Base-by-base conservation (phyloP, 1,140 invertebrate genomes). In the Lepeophtheirus salmonis region DNA sequence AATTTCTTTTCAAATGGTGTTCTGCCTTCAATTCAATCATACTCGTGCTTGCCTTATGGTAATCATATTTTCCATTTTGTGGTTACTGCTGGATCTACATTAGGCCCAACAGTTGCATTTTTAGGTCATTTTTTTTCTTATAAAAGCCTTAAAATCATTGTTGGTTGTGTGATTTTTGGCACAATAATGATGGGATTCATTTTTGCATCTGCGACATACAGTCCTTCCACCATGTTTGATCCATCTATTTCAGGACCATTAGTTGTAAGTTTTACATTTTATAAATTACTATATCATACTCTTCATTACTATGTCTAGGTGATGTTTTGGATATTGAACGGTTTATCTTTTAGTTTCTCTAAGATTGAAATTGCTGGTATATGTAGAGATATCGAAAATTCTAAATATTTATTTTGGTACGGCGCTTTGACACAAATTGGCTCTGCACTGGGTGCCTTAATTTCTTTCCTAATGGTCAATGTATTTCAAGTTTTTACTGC, bases 11-110 rank as follows among this genome's bases (percentile, higher is more conserved):
- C 55, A n/a, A 86, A 90, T 67, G 86, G 85, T 50, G 77, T 83
- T 50, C 74, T 92, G 59, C 83, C 84, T 2, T 83, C 84, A 56
- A 79, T 91, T 54, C 85, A 91, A 69, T 82, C 86, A 0, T 95
- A 83, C 69, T 86, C 88, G 0, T 85, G 83, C 70, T 73, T 89
- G 57, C 87, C 89, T 0, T 95, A 92, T 68, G 88, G 89, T 1
- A 80, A 79, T 64, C 67, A 75, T 10, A 79, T 83, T 0, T 92
- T 89, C 72, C 87, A 90, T 70, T 74, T 89, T 65, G 77, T 84
- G 3, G 82, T 84, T 13, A 83, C 83, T 1, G 70, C 92, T 23
- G 77, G 81, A n/a, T 79, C 80, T 13, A 84, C 90, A 71, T 83
- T 86, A 24, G 86, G 85, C 70, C 88, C 89, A 2, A 66, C 81